These are phyloP conservation scores for Lepidonotus clava DNA, from an alignment of 2,888 invertebrate genomes.

Conservation along the genomic window DNA sequence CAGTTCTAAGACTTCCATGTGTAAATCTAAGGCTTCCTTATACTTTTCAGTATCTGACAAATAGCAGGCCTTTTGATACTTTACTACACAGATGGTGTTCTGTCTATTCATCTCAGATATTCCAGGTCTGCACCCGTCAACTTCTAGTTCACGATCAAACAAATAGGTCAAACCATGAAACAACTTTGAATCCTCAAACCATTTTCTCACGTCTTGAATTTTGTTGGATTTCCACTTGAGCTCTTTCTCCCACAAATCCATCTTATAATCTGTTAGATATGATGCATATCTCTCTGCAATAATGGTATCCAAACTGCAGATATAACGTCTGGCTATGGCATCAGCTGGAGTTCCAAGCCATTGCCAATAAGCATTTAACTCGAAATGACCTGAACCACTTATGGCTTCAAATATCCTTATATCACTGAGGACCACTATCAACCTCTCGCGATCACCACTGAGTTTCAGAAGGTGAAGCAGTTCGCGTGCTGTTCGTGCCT, in stretches of 20 bases:
- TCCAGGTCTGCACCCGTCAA: neutral
- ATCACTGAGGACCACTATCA: neutral
- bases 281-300: neutral
- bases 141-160: neutral
- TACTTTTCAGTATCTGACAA: conserved; percentile 3
- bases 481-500: neutral
- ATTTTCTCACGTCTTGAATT: neutral
- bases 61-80: conserved; percentile 5
- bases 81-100: neutral
- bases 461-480: neutral
- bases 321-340: neutral
- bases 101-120: neutral
- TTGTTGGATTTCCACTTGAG: neutral
- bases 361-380: neutral
- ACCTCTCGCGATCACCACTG: neutral
- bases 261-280: neutral
- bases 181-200: neutral
- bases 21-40: neutral
- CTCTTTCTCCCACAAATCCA: neutral
- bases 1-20: neutral
- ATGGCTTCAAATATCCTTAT: neutral
- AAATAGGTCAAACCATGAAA: neutral
- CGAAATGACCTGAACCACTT: neutral
- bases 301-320: neutral
- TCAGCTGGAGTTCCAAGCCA: neutral